Conservation (phyloP, 2,113 vertebrate species). For the Hydrolagus affinis region DNA sequence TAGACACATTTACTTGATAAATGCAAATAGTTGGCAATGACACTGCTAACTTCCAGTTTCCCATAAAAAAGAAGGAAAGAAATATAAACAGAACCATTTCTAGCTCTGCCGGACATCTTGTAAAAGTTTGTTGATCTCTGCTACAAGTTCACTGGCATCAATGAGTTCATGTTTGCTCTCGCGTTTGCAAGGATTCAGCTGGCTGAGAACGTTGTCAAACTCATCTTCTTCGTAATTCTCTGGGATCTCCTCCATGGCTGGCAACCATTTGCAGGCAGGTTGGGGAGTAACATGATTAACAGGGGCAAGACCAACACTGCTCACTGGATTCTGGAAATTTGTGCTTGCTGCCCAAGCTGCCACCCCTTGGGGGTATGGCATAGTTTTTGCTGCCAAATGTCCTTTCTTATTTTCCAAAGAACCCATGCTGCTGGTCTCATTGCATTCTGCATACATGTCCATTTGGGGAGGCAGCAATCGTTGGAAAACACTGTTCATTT, state of each 20-base stretch:
- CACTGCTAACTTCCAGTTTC: constrained; percentile 57
- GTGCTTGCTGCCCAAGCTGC: constrained; percentile 93
- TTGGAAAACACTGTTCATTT: constrained; percentile 96
- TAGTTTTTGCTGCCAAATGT: constrained; percentile 70
- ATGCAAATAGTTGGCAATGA: constrained; percentile 80
- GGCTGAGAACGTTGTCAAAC: constrained; percentile 84
- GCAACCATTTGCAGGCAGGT: constrained; percentile 85
- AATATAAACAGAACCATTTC: constrained; percentile 33
- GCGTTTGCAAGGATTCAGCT: constrained; percentile 65
- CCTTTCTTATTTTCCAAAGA: constrained; percentile 81
- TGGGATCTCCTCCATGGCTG: constrained; percentile 97
- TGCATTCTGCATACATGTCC: constrained; percentile 69
- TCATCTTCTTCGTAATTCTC: constrained; percentile 97
- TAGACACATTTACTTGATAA: constrained; percentile 92
- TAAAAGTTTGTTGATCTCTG: constrained; percentile 94
- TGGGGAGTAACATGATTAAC: constrained; percentile 68
- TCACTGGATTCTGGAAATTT: constrained; percentile 85
- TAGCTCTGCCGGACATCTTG: constrained; percentile 92
- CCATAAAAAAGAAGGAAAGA: constrained; percentile 53
- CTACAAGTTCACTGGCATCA: constrained; percentile 93
- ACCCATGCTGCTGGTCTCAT: constrained; percentile 58
- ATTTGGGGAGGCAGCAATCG: constrained; percentile 77
- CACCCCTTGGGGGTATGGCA: constrained; percentile 76
- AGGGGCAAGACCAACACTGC: constrained; percentile 54
- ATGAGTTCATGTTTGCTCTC: constrained; percentile 92